Percentiles rank a stretch among this genome's conserved stretches.
Conservation (phyloP, 2,113 vertebrate species). For the Esox niger region DNA sequence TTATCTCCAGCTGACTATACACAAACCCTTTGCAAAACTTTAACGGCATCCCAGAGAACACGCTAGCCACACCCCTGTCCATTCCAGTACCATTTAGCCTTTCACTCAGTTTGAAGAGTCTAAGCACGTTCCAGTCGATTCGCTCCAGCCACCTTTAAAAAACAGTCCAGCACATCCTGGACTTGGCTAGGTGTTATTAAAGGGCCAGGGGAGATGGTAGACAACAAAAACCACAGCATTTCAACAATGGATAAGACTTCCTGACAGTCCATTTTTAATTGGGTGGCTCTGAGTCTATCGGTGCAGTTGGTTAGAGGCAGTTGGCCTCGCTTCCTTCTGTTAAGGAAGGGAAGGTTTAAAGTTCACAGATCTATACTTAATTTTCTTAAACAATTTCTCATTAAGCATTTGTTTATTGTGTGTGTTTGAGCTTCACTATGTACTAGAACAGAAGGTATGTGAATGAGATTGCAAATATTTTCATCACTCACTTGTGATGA, state of each 20-base stretch:
- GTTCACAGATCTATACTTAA: no score
- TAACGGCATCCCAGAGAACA: constrained; percentile 42
- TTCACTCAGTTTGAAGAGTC: not conserved
- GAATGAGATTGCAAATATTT: not conserved
- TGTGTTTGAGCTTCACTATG: not conserved
- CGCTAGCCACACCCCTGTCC: constrained; percentile 21
- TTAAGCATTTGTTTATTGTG: not conserved
- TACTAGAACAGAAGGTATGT: not conserved
- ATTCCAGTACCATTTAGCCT: constrained; percentile 11
- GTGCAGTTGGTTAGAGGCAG: not conserved
- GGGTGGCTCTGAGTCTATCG: not conserved
- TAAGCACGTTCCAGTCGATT: constrained; percentile 5
- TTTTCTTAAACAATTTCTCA: no score
- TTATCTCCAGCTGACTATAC: constrained; percentile 31
- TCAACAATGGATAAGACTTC: not conserved
- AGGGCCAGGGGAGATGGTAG: not conserved
- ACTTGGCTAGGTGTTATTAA: not conserved
- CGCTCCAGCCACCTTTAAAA: constrained; percentile 33
- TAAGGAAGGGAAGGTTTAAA: no score
- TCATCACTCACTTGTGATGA: not conserved
- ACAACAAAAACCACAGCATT: not conserved
- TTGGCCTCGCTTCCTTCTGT: no score
- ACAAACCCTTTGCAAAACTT: constrained; percentile 14
- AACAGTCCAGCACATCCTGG: not conserved
- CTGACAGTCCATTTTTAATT: not conserved